Evolutionary conservation across 2,797 vertebrate genomes (phyloP), one percentile per base, ranked within the genome.

Genomic region (Tinamus major): DNA sequence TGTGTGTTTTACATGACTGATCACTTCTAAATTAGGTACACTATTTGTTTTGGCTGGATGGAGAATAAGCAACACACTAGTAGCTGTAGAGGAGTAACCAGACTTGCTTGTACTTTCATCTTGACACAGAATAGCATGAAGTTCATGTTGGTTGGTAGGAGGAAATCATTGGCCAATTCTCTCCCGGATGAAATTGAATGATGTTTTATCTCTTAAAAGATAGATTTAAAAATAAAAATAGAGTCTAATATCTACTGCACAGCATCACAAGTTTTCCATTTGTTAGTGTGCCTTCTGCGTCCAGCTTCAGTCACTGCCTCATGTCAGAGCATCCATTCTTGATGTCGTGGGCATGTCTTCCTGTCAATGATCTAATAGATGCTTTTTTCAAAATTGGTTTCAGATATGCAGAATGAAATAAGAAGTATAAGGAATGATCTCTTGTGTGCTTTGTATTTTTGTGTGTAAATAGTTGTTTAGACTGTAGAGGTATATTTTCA

Each of bases 381-480:
- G 49, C 29, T 80, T 58, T n/a, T 81, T 76, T 21, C 29, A 59
- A 35, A 78, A 70, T 12, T 58, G 71, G 24, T 48, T 46, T 69
- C 14, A 74, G 89, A 44, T 76, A 29, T 0, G n/a, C 14, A 51
- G 53, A 58, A n/a, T 21, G 39, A 65, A 91, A 31, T 13, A 21
- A 20, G 49, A 17, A 17, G n/a, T 33, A 68, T 42, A 76, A 65
- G 21, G 21, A n/a, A 4, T 24, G 29, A 53, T 71, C 11, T 23
- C 1, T 0, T 5, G 3, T 10, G 5, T 74, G 17, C 15, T 58
- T 9, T 1, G 2, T 1, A 0, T 68, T 35, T 21, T 64, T 33
- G 19, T 58, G 41, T 78, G 69, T 77, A 46, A 31, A 0, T 69
- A 46, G 24, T 37, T 59, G 64, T 20, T 85, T 29, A 41, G 58